phyloP scores from a whole-genome alignment of 2,797 vertebrate genomes.

The Sebastes hubbsi region DNA sequence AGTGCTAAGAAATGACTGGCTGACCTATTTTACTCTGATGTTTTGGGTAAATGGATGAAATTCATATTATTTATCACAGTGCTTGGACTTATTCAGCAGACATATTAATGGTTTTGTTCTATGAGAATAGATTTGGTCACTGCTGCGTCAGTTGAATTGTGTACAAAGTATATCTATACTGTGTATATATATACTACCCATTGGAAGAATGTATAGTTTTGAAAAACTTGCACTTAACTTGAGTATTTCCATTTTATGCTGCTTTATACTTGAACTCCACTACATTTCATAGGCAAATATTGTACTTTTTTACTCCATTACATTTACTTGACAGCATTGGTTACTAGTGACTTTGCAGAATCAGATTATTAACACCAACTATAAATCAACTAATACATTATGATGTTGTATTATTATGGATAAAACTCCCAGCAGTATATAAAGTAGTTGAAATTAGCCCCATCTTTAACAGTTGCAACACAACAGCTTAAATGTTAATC shows the following conservation, averaged over 20 bases:
- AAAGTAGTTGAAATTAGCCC: neutral
- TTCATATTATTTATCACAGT: neutral
- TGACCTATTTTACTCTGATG: neutral
- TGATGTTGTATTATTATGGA: neutral
- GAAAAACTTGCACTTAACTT: neutral
- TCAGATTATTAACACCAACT: neutral
- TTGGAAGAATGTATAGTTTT: neutral
- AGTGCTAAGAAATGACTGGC: slow-evolving; percentile 1
- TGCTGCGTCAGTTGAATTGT: neutral
- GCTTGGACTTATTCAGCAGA: rapidly evolving
- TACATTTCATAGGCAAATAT: neutral
- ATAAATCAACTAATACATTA: neutral
- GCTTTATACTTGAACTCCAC: neutral
- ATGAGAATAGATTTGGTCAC: neutral
- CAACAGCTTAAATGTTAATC: neutral
- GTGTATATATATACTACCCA: neutral
- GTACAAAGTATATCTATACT: neutral
- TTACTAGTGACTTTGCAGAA: neutral
- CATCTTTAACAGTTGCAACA: neutral
- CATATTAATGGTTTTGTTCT: neutral
- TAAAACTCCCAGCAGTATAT: neutral
- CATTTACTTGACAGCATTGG: neutral
- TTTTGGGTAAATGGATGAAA: neutral
- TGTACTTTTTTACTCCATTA: neutral
- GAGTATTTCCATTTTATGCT: neutral